Base-by-base conservation (phyloP, 2,113 vertebrate species). In the Psittacula cyanocephala region DNA sequence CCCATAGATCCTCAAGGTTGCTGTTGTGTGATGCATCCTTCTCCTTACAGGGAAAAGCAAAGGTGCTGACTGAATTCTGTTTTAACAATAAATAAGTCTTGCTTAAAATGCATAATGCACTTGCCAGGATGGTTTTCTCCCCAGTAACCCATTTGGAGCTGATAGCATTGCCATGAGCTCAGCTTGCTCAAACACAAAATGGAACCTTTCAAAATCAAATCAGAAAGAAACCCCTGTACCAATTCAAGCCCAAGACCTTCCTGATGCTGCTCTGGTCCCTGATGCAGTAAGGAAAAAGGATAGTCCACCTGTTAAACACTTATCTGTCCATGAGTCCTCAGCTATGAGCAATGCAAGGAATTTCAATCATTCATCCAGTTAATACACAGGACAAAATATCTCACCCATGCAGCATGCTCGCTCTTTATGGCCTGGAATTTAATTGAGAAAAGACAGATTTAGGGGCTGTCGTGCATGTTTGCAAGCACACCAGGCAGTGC, bases 321-420 rank as follows among this genome's bases (percentile, higher is more conserved):
- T 29, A 23, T 64, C 83, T 72, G 49, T 33, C 70, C n/a, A 17
- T 47, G 82, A 64, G 33, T 93, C 35, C 78, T 76, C 71, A 85
- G 82, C 72, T 49, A 27, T 6, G 44, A 88, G 92, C 28, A 2
- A n/a, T 0, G 9, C 13, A 16, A 88, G 60, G 67, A 80, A 90
- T 88, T 88, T 90, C 59, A 94, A 89, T 95, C 89, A 91, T 85
- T 93, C 67, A 63, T 52, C 57, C 47, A 64, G 46, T 31, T 86
- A 80, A 82, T 69, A 57, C 75, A 65, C 4, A 57, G 72, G 71
- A 88, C 8, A 49, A 81, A 86, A 19, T 49, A 81, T 28, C 60
- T 93, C 88, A 80, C 62, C 57, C 11, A 0, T 76, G 49, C 80
- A 83, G 80, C 4, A 2, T 2, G n/a, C n/a, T 77, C 2, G 0